phyloP scores from a whole-genome alignment of 2,797 vertebrate genomes.

The Sebastes reedi region DNA sequence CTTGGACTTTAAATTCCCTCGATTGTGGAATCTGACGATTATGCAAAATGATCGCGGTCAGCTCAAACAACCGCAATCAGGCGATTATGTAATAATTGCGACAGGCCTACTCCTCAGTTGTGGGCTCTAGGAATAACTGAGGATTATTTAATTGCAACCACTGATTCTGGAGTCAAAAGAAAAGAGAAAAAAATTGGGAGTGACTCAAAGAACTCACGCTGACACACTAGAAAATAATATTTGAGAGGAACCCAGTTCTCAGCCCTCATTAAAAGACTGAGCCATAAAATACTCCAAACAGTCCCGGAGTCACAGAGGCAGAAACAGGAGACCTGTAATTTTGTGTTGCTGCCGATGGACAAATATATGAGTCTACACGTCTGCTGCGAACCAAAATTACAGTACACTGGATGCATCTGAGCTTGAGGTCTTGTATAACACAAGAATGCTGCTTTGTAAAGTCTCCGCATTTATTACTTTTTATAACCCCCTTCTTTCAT shows the following conservation, averaged over 20 bases:
- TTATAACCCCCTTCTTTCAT: conserved; percentile 52
- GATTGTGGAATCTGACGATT: neutral
- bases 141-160: conserved; percentile 29
- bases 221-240: conserved; percentile 64
- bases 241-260: conserved; percentile 58
- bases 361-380: conserved; percentile 76
- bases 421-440: conserved; percentile 58
- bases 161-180: conserved; percentile 24
- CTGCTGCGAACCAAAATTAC: conserved; percentile 77
- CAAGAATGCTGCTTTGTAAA: conserved; percentile 58
- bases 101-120: neutral
- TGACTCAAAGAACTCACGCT: conserved; percentile 39
- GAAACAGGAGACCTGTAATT: conserved; percentile 76
- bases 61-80: neutral
- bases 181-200: neutral
- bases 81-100: neutral
- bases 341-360: conserved; percentile 69
- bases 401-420: conserved; percentile 54
- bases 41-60: neutral
- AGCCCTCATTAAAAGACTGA: conserved; percentile 64
- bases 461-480: conserved; percentile 59
- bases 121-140: conserved; percentile 27
- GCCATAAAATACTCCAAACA: conserved; percentile 63
- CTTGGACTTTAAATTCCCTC: neutral
- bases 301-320: conserved; percentile 38